These are phyloP conservation scores for Salvelinus namaycush DNA, from an alignment of 2,113 vertebrate species.

Conservation along the genomic window DNA sequence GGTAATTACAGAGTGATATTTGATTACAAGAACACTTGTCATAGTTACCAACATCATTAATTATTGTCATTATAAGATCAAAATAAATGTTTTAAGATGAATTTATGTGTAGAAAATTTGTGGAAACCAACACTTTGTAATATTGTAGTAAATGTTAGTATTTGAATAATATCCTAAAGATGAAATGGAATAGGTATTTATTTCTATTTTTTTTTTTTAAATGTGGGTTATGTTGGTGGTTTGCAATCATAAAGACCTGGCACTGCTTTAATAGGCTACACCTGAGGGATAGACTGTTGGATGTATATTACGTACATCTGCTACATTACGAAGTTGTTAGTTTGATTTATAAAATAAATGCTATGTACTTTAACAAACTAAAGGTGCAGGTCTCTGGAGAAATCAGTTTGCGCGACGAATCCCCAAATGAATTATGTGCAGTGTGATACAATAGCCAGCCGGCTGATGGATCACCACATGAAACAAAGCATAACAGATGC, in stretches of 20 bases:
- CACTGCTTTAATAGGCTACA: not conserved
- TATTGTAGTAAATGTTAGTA: not conserved
- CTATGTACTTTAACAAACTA: conserved; percentile 22
- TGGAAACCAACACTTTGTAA: too few species aligned
- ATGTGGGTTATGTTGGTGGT: not conserved
- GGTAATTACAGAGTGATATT: not conserved
- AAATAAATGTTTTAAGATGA: not conserved
- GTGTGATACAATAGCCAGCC: conserved; percentile 19
- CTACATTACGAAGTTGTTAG: not conserved
- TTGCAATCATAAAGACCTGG: not conserved
- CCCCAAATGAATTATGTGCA: conserved; percentile 37
- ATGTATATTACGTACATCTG: not conserved
- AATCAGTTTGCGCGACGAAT: conserved; percentile 24
- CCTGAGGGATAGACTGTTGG: not conserved
- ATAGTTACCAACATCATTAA: not conserved
- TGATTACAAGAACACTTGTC: not conserved
- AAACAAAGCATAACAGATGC: conserved; percentile 27
- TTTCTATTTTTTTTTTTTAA: not conserved
- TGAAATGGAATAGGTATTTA: not conserved
- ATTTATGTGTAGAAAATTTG: not conserved
- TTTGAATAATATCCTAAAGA: not conserved
- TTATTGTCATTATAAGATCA: not conserved
- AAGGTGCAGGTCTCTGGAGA: conserved; percentile 27
- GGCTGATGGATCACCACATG: conserved; percentile 27
- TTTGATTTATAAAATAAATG: conserved; percentile 16